phyloP scores from a whole-genome alignment of 2,113 vertebrate genomes.

The Cyprinus carpio region DNA sequence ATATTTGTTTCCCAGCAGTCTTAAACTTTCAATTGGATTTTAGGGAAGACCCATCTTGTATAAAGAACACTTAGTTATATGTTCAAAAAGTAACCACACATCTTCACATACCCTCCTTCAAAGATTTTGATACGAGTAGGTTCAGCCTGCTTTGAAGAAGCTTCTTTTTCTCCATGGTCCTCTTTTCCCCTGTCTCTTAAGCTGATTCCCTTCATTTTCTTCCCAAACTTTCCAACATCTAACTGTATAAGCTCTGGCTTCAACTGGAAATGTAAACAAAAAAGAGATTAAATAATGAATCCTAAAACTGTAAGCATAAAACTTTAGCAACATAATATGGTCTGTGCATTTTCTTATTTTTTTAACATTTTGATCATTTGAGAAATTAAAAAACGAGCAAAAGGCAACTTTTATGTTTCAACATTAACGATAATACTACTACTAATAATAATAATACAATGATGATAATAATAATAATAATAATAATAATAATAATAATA shows the following conservation, averaged over 20 bases:
- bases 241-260: constrained; percentile 91
- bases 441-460: no score
- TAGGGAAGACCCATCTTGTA: constrained; percentile 28
- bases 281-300: background rate
- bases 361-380: no score
- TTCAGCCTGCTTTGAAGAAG: constrained; percentile 86
- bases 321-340: background rate
- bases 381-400: no score
- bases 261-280: constrained; percentile 74
- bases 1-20: constrained; percentile 18
- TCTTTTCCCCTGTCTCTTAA: constrained; percentile 91
- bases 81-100: background rate
- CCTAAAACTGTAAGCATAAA: background rate
- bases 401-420: no score
- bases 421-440: no score
- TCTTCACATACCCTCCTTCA: constrained; percentile 92
- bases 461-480: no score
- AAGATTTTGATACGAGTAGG: constrained; percentile 98
- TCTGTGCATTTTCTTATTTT: no score
- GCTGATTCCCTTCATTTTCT: constrained; percentile 88
- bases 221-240: constrained; percentile 86
- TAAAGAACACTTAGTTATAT: constrained; percentile 8
- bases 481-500: no score
- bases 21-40: constrained; percentile 34
- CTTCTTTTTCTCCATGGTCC: constrained; percentile 91